Evolutionary conservation across 2,797 vertebrate genomes (phyloP), one percentile per base, ranked within the genome.

Genomic region (Mormyrus hasselquistii): DNA sequence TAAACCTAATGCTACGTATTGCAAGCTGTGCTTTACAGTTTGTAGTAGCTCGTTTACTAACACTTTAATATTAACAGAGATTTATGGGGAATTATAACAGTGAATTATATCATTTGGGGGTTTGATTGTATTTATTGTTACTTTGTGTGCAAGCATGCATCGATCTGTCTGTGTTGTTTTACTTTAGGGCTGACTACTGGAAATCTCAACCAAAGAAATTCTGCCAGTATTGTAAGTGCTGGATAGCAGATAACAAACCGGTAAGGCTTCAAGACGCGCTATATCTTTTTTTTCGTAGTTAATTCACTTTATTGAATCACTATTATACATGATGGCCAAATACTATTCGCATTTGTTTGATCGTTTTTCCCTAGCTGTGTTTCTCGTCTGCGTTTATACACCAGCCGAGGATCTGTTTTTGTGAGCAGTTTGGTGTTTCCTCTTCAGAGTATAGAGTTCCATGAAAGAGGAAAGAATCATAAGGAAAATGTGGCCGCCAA

Each of bases 181-280:
- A 44, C 89, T 92, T 19, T 65, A 99, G 98, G 98, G 97, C 98
- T 34, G 98, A 99, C 91, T 99, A 98, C 94, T 99, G 98, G 98
- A 99, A 99, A 92, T 99, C 98, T 25, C 98, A 99, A 87, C 98
- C 98, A 47, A 98, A 98, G 95, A 99, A 99, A 90, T 99, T 99
- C 94, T 99, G 98, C 88, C 97, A 98, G 92, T 99, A 99, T 93
- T 99, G 98, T 95, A 99, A 99, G 93, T 99, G 98, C 92, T 99
- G 98, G 98, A 99, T 99, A 93, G 98, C 98, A 2, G 98, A 99
- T 94, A 99, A 99, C 92, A 99, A 98, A 90, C 98, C 98, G 90
- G 98, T 99, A 96, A 91, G 98, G 94, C 9, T 16, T 47, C 41
- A 12, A 44, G 44, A 4, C n/a, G 19, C 19, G 41, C 44, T 5